A percentile compares a stretch with the other conserved stretches of the same genome.
Evolutionary conservation across 2,888 invertebrate genomes (phyloP).

Genomic region (Limnephilus lunatus): DNA sequence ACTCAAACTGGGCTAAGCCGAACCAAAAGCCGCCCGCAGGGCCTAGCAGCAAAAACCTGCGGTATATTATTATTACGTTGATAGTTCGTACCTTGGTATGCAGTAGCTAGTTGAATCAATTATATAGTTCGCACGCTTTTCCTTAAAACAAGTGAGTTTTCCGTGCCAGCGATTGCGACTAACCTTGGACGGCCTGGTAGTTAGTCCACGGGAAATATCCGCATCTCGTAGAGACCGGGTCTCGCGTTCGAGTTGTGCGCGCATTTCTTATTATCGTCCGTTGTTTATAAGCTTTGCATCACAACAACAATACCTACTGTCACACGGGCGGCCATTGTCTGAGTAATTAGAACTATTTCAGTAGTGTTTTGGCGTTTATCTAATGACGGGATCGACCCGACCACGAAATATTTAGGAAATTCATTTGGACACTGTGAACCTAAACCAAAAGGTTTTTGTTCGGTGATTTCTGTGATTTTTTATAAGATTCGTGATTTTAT

Average conservation of each 20-base stretch:
- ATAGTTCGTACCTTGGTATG: neutral
- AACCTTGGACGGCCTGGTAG: neutral
- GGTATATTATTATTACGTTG: neutral
- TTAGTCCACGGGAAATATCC: neutral
- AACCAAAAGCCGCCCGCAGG: no score
- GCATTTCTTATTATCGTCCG: neutral
- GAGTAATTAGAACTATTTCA: conserved; percentile 26
- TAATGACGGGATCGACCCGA: conserved; percentile 19
- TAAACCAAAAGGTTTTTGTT: neutral
- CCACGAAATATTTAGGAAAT: conserved; percentile 24
- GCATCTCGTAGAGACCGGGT: neutral
- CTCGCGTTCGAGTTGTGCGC: conserved; percentile 9
- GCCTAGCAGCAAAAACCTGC: no score
- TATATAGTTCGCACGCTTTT: neutral
- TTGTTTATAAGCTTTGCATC: conserved; percentile 16
- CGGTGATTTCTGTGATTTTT: no score
- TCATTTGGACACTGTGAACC: neutral
- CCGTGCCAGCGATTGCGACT: neutral
- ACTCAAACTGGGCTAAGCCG: no score
- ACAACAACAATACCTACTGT: conserved; percentile 10
- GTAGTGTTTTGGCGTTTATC: neutral
- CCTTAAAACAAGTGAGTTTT: neutral
- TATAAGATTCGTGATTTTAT: no score
- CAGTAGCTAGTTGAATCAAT: neutral
- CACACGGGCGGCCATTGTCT: conserved; percentile 14